Evolutionary conservation across 2,888 invertebrate genomes (phyloP), one percentile per base, ranked within the genome.

Genomic region (Sipha maydis): DNA sequence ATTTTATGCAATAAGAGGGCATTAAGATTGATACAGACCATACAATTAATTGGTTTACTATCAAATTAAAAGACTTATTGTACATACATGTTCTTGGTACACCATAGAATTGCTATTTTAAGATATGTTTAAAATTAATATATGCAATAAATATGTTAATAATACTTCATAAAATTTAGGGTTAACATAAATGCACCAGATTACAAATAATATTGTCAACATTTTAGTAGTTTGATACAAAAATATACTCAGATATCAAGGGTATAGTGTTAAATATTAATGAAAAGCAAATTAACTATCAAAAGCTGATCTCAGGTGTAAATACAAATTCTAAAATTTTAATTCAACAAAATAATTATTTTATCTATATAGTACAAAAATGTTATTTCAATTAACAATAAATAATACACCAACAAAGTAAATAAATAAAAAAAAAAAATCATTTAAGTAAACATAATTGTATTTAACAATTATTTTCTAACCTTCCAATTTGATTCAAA

Each of bases 391-490:
- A 48, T 48, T 11, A 48, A 48, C 48, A 48, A 48, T 14, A 48
- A 48, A 48, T 14, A 48, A 48, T 48, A 48, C 48, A 48, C 4
- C 41, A 41, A 9, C 48, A 1, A 48, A 48, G 14, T 14, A 48
- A 1, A 48, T 11, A 48, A 48, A 48, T 14, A 48, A 11, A 48
- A 48, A 48, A 48, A 11, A 48, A 41, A 41, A 41, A 41, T 41
- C 41, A 34, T 34, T 41, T 48, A 48, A 11, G 48, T 48, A 48
- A 48, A 67, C 28, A 71, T 71, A 48, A 69, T 82, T 69, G 69
- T 82, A 71, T 41, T 71, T 83, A 17, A 83, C 83, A 83, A 71
- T 31, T 83, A 48, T 31, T 67, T 83, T 83, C 41, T 69, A 71
- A n/a, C 41, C 14, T 67, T 38, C 28, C 38, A 67, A 14, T 82